phyloP scores from a whole-genome alignment of 2,797 vertebrate genomes.

The Onychomys torridus region DNA sequence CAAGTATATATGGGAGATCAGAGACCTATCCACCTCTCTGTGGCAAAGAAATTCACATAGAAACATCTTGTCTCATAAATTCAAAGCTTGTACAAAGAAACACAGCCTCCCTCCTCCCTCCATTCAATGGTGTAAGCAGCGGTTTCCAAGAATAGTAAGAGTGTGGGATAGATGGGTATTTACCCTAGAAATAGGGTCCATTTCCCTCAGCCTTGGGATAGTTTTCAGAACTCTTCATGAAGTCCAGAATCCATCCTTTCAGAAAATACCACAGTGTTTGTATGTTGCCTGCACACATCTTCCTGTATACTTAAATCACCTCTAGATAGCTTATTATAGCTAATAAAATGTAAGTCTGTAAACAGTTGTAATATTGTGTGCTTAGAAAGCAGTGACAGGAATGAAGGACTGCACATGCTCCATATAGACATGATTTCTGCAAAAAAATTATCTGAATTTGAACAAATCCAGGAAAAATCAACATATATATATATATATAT shows the following conservation, averaged over 20 bases:
- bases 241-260: neutral
- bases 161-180: neutral
- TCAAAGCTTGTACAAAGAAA: constrained; percentile 12
- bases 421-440: neutral
- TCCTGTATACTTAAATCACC: neutral
- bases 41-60: neutral
- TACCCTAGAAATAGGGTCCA: neutral
- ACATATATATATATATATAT: too few relatives aligned
- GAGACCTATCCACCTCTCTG: neutral
- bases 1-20: neutral
- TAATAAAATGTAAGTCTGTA: neutral
- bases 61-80: neutral
- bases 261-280: neutral
- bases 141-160: constrained; percentile 36
- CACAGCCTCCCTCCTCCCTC: neutral
- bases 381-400: neutral
- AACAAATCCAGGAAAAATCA: neutral
- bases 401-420: neutral
- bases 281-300: neutral
- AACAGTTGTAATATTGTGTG: neutral
- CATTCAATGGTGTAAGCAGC: neutral
- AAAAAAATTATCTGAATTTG: neutral
- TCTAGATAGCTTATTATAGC: neutral
- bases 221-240: neutral
- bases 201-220: neutral